phyloP scores from a whole-genome alignment of 2,113 vertebrate genomes.

The Marcusenius ussheri region DNA sequence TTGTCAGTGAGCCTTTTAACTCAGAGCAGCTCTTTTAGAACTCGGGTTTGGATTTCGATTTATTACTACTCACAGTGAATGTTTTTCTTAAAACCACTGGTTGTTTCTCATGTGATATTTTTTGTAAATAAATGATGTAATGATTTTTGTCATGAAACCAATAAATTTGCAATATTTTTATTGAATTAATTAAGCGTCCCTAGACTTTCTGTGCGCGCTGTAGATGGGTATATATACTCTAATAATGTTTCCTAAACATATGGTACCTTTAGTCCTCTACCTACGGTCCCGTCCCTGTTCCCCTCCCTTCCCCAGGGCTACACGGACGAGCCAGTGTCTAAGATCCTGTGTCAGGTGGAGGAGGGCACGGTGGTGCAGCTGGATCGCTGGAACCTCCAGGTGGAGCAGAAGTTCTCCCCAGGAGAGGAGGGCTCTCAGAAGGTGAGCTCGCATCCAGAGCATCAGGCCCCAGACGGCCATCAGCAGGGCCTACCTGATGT shows the following conservation, averaged over 20 bases:
- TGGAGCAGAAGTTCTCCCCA: constrained; percentile 64
- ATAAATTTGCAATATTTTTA: background rate
- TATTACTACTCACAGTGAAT: background rate
- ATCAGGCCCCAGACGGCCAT: background rate
- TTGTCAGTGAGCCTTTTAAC: background rate
- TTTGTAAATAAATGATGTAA: background rate
- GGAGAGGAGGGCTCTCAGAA: constrained; percentile 82
- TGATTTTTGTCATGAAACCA: background rate
- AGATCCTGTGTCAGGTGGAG: constrained; percentile 93
- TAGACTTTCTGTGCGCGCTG: background rate
- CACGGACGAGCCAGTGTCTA: constrained; percentile 91
- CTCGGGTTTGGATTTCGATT: background rate
- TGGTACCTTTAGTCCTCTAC: background rate
- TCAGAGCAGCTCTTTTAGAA: background rate
- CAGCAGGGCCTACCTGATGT: background rate
- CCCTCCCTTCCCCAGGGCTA: constrained; percentile 71
- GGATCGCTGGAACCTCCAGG: constrained; percentile 89
- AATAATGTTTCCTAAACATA: background rate
- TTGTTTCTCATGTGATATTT: background rate
- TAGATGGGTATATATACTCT: background rate
- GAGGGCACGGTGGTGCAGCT: constrained; percentile 93
- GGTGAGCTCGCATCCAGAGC: constrained; percentile 37
- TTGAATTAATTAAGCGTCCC: background rate
- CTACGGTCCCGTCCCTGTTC: background rate
- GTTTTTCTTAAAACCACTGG: background rate